Conservation (phyloP, 2,797 vertebrate species). For the Knipowitschia caucasica region DNA sequence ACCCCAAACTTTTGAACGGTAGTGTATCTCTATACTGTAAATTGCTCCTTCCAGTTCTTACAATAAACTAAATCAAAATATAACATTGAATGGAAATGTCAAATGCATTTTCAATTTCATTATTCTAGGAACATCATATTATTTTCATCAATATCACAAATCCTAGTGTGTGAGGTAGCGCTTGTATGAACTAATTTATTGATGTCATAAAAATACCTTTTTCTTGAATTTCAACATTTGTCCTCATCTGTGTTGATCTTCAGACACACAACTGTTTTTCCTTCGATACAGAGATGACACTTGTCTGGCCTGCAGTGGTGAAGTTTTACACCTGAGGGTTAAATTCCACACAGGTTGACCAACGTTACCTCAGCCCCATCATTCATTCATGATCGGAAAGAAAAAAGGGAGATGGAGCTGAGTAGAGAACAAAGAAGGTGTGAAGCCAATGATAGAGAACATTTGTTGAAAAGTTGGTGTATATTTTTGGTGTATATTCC, state of each 20-base stretch:
- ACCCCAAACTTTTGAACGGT: too few relatives aligned
- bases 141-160: too few relatives aligned
- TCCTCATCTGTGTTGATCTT: constrained; percentile 20
- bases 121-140: too few relatives aligned
- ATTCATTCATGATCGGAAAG: constrained; percentile 26
- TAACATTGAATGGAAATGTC: too few relatives aligned
- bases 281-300: not conserved
- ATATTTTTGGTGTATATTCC: too few relatives aligned
- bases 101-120: too few relatives aligned
- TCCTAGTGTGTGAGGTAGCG: not conserved
- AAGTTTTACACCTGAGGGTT: constrained; percentile 42
- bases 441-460: constrained; percentile 7
- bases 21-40: too few relatives aligned
- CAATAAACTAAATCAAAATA: too few relatives aligned
- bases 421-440: not conserved
- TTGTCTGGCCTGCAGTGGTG: constrained; percentile 25
- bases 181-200: not conserved
- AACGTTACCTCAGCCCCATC: constrained; percentile 31
- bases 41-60: too few relatives aligned
- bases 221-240: constrained; percentile 11
- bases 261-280: constrained; percentile 23
- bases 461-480: constrained; percentile 26
- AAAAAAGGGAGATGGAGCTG: constrained; percentile 5
- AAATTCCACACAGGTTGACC: constrained; percentile 43
- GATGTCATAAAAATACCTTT: not conserved